These are phyloP conservation scores for Oryzias woworae DNA, from an alignment of 2,113 vertebrate species.

Conservation along the genomic window DNA sequence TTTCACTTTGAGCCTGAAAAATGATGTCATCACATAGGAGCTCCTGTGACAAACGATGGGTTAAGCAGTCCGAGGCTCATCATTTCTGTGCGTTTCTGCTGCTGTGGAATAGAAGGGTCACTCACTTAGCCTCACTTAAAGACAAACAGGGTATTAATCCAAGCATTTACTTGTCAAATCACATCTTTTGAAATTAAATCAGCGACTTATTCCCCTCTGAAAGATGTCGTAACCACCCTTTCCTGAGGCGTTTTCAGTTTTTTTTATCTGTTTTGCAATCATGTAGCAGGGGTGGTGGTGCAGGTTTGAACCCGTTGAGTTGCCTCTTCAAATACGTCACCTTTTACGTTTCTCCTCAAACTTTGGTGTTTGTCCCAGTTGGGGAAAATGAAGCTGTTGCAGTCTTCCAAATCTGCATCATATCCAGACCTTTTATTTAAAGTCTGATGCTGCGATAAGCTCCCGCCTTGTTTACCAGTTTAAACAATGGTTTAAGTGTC, in stretches of 20 bases:
- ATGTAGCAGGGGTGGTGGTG: constrained; percentile 17
- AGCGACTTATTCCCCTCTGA: constrained; percentile 11
- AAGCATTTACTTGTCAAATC: too few relatives aligned
- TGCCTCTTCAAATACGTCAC: constrained; percentile 13
- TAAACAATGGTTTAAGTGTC: constrained; percentile 8
- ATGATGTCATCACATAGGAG: constrained; percentile 38
- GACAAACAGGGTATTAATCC: too few relatives aligned
- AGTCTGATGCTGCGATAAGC: background rate
- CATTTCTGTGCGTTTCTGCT: too few relatives aligned
- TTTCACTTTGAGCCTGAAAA: constrained; percentile 8
- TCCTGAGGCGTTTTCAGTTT: constrained; percentile 18
- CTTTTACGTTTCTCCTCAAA: constrained; percentile 4
- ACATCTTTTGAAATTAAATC: too few relatives aligned
- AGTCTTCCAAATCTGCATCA: background rate
- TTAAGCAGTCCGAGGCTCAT: too few relatives aligned
- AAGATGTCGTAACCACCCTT: constrained; percentile 20
- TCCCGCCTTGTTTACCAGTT: background rate
- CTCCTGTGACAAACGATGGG: background rate
- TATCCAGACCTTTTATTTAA: constrained; percentile 1
- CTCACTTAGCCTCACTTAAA: too few relatives aligned
- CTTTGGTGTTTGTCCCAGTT: constrained; percentile 14
- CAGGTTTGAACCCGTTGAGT: constrained; percentile 43
- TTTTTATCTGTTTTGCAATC: constrained; percentile 27
- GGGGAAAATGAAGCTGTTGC: constrained; percentile 9
- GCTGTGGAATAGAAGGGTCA: too few relatives aligned